Evolutionary conservation across 2,888 invertebrate species (phyloP).

Genomic region (Thera britannica): DNA sequence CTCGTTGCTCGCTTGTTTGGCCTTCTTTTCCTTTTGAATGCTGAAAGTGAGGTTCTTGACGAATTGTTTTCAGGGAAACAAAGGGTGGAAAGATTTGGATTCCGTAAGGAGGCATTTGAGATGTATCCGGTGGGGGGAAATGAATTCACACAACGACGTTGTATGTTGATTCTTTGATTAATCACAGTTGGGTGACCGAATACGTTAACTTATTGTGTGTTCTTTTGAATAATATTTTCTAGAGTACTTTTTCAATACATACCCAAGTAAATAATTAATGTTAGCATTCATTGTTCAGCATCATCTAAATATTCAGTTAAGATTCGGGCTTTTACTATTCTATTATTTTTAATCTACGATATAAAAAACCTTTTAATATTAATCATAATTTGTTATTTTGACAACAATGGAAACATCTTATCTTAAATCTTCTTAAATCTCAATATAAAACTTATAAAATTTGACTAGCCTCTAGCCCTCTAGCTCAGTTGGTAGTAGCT

Average conservation of each 20-base stretch:
- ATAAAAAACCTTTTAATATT: no score
- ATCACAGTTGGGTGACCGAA: slow-evolving; percentile 23
- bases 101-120: slow-evolving; percentile 48
- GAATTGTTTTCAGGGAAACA: slow-evolving; percentile 79
- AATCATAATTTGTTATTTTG: no score
- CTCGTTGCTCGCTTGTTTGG: slow-evolving; percentile 84
- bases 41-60: slow-evolving; percentile 78
- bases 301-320: no score
- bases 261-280: no score
- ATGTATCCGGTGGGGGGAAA: slow-evolving; percentile 41
- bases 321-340: no score
- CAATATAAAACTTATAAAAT: no score
- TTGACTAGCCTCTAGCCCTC: no score
- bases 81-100: slow-evolving; percentile 58
- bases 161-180: slow-evolving; percentile 24
- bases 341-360: no score
- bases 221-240: neutral
- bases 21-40: slow-evolving; percentile 78
- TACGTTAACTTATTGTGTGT: neutral
- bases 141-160: slow-evolving; percentile 37
- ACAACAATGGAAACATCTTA: neutral
- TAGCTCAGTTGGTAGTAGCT: no score
- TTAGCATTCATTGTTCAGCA: no score
- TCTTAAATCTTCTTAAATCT: neutral
- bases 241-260: neutral